Percentiles rank a stretch among this genome's conserved stretches.
phyloP scores from a whole-genome alignment of 1,140 invertebrate genomes.

The Drosophila repletoides region DNA sequence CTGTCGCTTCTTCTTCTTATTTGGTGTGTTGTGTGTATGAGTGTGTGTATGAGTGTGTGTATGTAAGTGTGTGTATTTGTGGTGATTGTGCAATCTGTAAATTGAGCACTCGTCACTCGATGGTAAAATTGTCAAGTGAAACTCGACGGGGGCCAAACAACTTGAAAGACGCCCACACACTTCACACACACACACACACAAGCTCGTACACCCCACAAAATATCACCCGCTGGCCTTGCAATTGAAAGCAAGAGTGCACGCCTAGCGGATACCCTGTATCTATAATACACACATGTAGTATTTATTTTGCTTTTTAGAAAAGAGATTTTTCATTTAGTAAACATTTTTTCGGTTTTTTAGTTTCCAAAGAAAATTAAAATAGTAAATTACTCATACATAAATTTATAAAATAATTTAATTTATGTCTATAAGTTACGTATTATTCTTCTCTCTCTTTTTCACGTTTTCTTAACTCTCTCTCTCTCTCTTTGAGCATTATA shows the following conservation, averaged over 20 bases:
- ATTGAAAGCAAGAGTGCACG: background rate
- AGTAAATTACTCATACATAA: background rate
- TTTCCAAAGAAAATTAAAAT: too few relatives aligned
- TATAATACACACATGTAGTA: too few relatives aligned
- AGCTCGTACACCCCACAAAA: background rate
- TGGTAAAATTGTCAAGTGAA: constrained; percentile 41
- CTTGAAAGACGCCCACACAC: constrained; percentile 25
- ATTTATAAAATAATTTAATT: background rate
- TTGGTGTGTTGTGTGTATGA: constrained; percentile 15
- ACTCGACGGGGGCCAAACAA: constrained; percentile 18
- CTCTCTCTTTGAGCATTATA: too few relatives aligned
- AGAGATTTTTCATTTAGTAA: too few relatives aligned
- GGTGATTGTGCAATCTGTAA: constrained; percentile 41
- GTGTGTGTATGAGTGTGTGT: background rate
- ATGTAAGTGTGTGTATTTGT: constrained; percentile 11
- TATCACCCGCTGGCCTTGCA: constrained; percentile 10
- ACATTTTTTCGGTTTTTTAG: too few relatives aligned
- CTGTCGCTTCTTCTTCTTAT: constrained; percentile 36
- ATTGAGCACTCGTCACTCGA: constrained; percentile 27
- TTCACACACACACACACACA: background rate
- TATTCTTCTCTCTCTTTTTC: too few relatives aligned
- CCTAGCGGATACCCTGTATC: too few relatives aligned
- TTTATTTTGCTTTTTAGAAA: too few relatives aligned
- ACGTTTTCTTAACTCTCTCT: too few relatives aligned
- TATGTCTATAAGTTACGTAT: too few relatives aligned